A percentile compares a stretch with the other conserved stretches of the same genome.
Evolutionary conservation across 2,113 vertebrate species (phyloP).

Genomic region (Mustelus asterias): DNA sequence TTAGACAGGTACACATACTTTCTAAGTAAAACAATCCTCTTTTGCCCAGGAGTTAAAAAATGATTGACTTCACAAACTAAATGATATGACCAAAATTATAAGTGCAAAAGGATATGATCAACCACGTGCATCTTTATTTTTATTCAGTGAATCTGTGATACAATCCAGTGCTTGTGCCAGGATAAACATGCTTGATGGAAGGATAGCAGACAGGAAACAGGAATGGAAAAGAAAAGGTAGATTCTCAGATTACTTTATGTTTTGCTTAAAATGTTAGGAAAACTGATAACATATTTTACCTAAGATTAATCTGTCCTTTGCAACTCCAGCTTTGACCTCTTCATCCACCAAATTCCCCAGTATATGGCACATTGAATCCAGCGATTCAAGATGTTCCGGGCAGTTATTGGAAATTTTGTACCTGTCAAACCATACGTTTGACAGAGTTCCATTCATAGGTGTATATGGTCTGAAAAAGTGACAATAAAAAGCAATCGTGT

Average conservation of each 20-base stretch:
- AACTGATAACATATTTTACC: constrained; percentile 55
- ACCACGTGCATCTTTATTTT: constrained; percentile 9
- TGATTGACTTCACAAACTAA: constrained; percentile 18
- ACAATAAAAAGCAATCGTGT: constrained; percentile 35
- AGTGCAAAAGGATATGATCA: constrained; percentile 7
- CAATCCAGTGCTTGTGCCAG: not conserved
- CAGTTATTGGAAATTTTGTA: constrained; percentile 70
- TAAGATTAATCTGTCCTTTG: constrained; percentile 70
- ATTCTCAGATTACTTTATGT: not conserved
- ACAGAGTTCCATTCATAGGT: constrained; percentile 65
- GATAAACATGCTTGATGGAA: not conserved
- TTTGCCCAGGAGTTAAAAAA: constrained; percentile 16
- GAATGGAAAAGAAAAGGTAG: not conserved
- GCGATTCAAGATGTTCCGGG: constrained; percentile 75
- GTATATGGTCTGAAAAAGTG: constrained; percentile 69
- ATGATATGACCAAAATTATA: not conserved
- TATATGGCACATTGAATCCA: constrained; percentile 64
- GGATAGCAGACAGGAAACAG: constrained; percentile 31
- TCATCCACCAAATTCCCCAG: constrained; percentile 66
- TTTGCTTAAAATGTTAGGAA: not conserved
- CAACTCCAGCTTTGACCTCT: constrained; percentile 65
- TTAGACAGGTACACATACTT: not conserved
- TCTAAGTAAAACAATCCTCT: constrained; percentile 14
- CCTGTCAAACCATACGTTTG: constrained; percentile 86
- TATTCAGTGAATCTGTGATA: not conserved